A percentile compares a stretch with the other conserved stretches of the same genome.
These are phyloP conservation scores for Himantopus leucocephalus DNA, from an alignment of 2,113 vertebrate genomes.

Conservation along the genomic window DNA sequence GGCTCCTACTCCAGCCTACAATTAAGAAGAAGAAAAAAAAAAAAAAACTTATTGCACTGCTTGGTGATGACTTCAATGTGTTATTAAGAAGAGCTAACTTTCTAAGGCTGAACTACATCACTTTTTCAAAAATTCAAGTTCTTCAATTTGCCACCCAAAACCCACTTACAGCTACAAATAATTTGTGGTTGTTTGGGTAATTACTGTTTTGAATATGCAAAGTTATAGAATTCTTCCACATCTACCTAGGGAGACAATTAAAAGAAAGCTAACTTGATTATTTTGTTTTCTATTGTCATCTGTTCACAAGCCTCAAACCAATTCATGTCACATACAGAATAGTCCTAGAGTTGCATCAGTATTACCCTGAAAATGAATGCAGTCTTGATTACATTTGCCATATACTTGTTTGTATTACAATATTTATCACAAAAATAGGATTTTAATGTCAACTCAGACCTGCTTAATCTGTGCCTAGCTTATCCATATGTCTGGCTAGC, in stretches of 20 bases:
- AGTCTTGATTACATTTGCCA: not conserved
- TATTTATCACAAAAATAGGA: slow-evolving; percentile 13
- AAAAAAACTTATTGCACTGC: not conserved
- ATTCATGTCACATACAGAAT: not conserved
- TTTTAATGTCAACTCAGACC: slow-evolving; percentile 42
- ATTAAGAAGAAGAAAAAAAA: not conserved
- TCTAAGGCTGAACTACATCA: not conserved
- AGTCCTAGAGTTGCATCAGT: not conserved
- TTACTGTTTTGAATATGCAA: not conserved
- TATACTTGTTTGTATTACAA: not conserved
- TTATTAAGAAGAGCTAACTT: not conserved
- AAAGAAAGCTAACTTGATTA: not conserved
- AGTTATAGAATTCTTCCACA: not conserved
- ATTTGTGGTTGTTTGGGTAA: not conserved
- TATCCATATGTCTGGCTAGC: slow-evolving; percentile 22
- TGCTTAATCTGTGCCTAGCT: slow-evolving; percentile 42
- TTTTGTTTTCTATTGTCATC: not conserved
- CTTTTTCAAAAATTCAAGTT: not conserved
- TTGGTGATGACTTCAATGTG: not conserved
- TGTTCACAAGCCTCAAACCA: not conserved
- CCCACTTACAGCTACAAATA: not conserved
- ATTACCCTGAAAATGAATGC: not conserved
- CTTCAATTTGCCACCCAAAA: not conserved
- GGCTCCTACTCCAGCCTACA: not conserved
- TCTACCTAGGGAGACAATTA: not conserved